A percentile compares a stretch with the other conserved stretches of the same genome.
Conservation (phyloP, 2,113 vertebrate genomes). For the Sapayoa aenigma region DNA sequence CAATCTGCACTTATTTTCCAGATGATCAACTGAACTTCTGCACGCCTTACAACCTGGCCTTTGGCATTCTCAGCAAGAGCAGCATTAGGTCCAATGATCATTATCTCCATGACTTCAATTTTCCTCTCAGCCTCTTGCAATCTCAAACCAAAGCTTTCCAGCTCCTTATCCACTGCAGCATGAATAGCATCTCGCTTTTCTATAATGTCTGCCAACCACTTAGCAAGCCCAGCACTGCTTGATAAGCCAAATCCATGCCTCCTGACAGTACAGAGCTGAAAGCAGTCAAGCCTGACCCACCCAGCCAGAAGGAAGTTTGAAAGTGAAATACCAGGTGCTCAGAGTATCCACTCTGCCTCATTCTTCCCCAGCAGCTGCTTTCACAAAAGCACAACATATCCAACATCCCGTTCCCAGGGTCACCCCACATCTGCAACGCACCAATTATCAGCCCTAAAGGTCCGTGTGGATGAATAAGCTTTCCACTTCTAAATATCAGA, state of each 20-base stretch:
- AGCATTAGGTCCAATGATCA: slow-evolving; percentile 56
- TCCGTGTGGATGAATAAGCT: fast-evolving
- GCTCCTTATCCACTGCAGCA: slow-evolving; percentile 55
- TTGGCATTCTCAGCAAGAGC: slow-evolving; percentile 63
- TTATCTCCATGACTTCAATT: slow-evolving; percentile 68
- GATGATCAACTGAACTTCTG: slow-evolving; percentile 54
- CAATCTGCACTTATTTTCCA: slow-evolving; percentile 63
- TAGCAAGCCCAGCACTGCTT: slow-evolving; percentile 36
- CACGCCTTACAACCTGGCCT: slow-evolving; percentile 49
- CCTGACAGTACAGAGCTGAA: not conserved
- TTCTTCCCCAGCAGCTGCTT: not conserved
- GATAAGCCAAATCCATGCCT: slow-evolving; percentile 45
- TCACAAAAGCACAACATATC: not conserved
- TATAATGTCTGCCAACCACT: slow-evolving; percentile 56
- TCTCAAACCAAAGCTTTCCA: slow-evolving; percentile 58
- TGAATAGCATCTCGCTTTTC: slow-evolving; percentile 46
- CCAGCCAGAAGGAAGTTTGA: not conserved
- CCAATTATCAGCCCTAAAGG: not conserved
- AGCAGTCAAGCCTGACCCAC: slow-evolving; percentile 56
- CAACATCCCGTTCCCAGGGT: not conserved
- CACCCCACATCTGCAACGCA: not conserved
- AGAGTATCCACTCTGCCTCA: not conserved
- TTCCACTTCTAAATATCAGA: not conserved
- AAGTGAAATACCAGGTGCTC: slow-evolving; percentile 4
- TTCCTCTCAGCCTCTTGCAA: slow-evolving; percentile 59